These are phyloP conservation scores for Novumbra hubbsi DNA, from an alignment of 2,797 vertebrate species.

Conservation along the genomic window DNA sequence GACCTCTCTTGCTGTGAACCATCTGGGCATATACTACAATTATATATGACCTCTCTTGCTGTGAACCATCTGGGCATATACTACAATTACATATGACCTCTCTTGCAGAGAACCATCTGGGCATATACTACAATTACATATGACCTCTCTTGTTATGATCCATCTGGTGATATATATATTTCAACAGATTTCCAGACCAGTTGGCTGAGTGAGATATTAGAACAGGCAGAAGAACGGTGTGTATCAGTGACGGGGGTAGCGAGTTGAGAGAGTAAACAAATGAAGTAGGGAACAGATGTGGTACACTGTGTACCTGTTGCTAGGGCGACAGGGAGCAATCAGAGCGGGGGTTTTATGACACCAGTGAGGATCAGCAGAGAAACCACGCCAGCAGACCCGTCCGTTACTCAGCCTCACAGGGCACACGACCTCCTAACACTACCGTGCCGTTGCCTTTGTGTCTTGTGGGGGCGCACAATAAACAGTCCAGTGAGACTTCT, in stretches of 20 bases:
- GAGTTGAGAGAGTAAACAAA: conserved; percentile 57
- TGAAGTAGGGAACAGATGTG: conserved; percentile 58
- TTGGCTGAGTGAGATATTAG: conserved; percentile 43
- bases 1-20: conserved; percentile 36
- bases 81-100: too few species aligned
- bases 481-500: conserved; percentile 24
- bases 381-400: conserved; percentile 40
- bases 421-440: conserved; percentile 39
- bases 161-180: conserved; percentile 15
- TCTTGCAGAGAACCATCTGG: conserved; percentile 31
- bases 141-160: conserved; percentile 35
- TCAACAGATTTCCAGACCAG: conserved; percentile 19
- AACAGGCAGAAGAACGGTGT: conserved; percentile 19
- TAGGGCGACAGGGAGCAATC: conserved; percentile 57
- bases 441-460: conserved; percentile 23
- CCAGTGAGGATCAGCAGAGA: not conserved
- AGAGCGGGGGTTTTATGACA: conserved; percentile 63
- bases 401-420: conserved; percentile 22
- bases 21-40: conserved; percentile 10
- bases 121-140: conserved; percentile 18
- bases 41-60: conserved; percentile 28
- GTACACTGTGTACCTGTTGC: conserved; percentile 71
- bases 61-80: conserved; percentile 26
- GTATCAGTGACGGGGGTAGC: conserved; percentile 57
- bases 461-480: conserved; percentile 35